Conservation (phyloP, 2,113 vertebrate genomes). For the Anolis carolinensis region DNA sequence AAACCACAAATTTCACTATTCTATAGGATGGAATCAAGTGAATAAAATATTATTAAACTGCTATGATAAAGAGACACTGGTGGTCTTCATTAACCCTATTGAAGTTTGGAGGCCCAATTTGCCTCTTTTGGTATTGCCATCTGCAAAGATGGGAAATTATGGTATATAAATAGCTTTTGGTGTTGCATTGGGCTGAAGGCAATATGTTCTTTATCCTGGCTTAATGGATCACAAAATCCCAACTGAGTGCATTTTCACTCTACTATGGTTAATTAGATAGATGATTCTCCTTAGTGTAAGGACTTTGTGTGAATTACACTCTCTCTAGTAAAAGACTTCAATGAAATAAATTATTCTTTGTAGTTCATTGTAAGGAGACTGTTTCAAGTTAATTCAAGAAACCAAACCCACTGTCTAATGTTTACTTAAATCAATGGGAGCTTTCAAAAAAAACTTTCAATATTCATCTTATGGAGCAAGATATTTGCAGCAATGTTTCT, state of each 20-base stretch:
- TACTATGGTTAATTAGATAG: background rate
- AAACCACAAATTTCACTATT: too few species aligned
- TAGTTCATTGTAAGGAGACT: background rate
- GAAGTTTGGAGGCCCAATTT: too few species aligned
- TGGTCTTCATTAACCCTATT: too few species aligned
- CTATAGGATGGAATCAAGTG: too few species aligned
- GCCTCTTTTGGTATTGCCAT: too few species aligned
- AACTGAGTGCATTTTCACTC: background rate
- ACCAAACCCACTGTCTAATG: background rate
- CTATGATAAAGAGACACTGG: too few species aligned
- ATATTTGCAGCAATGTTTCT: background rate
- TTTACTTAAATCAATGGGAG: background rate
- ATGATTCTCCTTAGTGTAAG: background rate
- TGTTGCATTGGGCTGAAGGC: too few species aligned
- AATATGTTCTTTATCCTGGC: too few species aligned
- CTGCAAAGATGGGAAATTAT: too few species aligned
- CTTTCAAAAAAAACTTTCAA: background rate
- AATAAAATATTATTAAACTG: too few species aligned
- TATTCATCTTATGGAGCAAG: fast-evolving
- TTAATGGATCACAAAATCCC: too few species aligned
- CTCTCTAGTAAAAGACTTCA: background rate
- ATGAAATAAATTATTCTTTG: background rate
- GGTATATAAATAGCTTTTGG: too few species aligned
- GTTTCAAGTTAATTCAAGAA: background rate
- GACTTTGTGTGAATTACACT: background rate